A percentile compares a stretch with the other conserved stretches of the same genome.
phyloP scores from a whole-genome alignment of 1,140 invertebrate genomes.

The Eufriesea mexicana region DNA sequence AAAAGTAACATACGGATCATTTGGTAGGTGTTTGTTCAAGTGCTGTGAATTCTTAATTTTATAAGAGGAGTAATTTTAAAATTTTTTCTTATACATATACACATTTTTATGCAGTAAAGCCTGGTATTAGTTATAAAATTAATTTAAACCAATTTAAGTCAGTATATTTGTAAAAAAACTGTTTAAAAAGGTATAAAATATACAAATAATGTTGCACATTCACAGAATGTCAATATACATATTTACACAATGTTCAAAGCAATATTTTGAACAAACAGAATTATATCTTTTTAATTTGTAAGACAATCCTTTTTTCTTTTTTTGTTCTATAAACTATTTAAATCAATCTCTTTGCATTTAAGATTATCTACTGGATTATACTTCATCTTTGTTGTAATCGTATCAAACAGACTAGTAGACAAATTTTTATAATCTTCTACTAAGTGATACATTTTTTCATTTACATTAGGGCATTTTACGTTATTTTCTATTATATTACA shows the following conservation, averaged over 20 bases:
- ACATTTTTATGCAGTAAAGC: not conserved
- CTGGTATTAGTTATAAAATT: not conserved
- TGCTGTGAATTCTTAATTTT: not conserved
- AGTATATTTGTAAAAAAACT: constrained; percentile 14
- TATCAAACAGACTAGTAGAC: constrained; percentile 22
- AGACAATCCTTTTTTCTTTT: not conserved
- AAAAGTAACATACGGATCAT: not conserved
- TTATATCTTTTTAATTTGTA: not conserved
- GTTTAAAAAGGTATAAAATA: constrained; percentile 13
- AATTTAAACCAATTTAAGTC: not conserved
- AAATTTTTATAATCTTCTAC: constrained; percentile 59
- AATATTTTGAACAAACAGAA: not conserved
- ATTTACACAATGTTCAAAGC: constrained; percentile 46
- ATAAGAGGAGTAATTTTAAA: not conserved
- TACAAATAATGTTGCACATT: constrained; percentile 35
- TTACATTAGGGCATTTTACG: constrained; percentile 22
- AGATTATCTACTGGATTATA: constrained; percentile 60
- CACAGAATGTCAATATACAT: not conserved
- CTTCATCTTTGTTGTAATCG: constrained; percentile 45
- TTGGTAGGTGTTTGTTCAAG: constrained; percentile 5
- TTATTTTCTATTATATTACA: constrained; percentile 60
- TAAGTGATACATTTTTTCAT: constrained; percentile 40
- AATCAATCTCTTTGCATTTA: constrained; percentile 40
- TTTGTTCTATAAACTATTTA: constrained; percentile 22
- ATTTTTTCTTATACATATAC: not conserved